Base-by-base conservation (phyloP, 37 sponge, comb jelly and placozoan genomes). In the Aplysina aerophoba region DNA sequence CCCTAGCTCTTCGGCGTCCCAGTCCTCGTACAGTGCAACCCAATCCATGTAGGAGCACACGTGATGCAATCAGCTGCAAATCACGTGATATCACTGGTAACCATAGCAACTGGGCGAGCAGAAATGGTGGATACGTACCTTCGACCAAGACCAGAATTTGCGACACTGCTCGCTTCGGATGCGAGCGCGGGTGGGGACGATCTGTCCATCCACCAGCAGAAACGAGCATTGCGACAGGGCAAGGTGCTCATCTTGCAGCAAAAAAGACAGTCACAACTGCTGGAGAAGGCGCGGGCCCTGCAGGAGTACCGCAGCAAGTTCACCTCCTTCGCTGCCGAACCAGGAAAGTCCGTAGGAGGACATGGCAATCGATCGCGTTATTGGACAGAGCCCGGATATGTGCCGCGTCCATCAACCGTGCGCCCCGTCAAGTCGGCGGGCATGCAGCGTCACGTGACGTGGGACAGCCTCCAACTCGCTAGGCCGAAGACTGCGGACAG, bases 161-260 rank as follows among this genome's bases (percentile, higher is more conserved):
- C 35, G 33, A 92, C 86, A 0, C 88, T 88, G 59, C 73, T 92
- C 0, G 79, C 41, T 3, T 88, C 89, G 4, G 92, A 92, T 55
- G 79, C 82, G 15, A 85, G 44, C 55, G 69, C 58, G 5, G 86
- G 62, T 16, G 91, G 81, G 14, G 92, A 92, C 77, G 83, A 59
- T 0, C 89, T 92, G 36, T 21, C 88, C 22, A 88, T 82, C 57
- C 83, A 88, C 68, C 65, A 86, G 22, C 78, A 88, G 61, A 81
- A 86, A 79, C 63, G 82, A 67, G 55, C 63, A 0, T 83, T 88
- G 56, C 41, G 92, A 20, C 55, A 63, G 24, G 35, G 85, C 24
- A 92, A 85, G 55, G 84, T 86, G 13, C 66, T 80, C 25, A 30
- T 85, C 5, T 77, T 92, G 30, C 92, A 92, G 44, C 69, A 91